Base-by-base conservation (phyloP, 2,797 vertebrate species). In the Neopelma chrysocephalum region DNA sequence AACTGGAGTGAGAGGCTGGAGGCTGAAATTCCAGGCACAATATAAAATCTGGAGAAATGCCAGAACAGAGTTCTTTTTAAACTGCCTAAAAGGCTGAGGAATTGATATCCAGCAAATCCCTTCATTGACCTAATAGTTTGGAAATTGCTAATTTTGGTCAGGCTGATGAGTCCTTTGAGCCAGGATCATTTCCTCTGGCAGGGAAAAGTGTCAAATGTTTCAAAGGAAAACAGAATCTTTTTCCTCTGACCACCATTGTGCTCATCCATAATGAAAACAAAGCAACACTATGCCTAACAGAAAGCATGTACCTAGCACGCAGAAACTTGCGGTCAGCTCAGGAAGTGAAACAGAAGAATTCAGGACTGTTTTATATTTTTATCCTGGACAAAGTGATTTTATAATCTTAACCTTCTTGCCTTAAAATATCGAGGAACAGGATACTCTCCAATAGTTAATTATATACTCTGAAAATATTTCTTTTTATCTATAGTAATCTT, bases 21-120 rank as follows among this genome's bases (percentile, higher is more conserved):
- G 94, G 79, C 82, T 90, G 76, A 79, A 90, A 95, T 96, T 97
- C 96, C 94, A 94, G 95, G 95, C 95, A 94, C 64, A 96, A 92
- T 57, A 38, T 85, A 93, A 82, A 57, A 93, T 82, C 65, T 89
- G 78, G 91, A 97, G 93, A 77, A 54, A 45, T 1, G 93, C 91
- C 96, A 94, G 76, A 42, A 94, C 9, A 56, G 50, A 65, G 36
- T 58, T 97, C 90, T 87, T 82, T 95, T 93, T 79, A 90, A 97
- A 95, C 82, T 89, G 88, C 69, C 69, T 92, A 56, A 78, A 91
- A 82, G 4, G 26, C 87, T 81, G 50, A 95, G 93, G 84, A 94
- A 93, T 60, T 94, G 92, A 94, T 92, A 96, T 79, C 60, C 77
- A 94, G 84, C 25, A 96, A 95, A 97, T 87, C 87, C 81, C 73